These are phyloP conservation scores for Leptodactylus fallax DNA, from an alignment of 2,797 vertebrate genomes.

Conservation along the genomic window DNA sequence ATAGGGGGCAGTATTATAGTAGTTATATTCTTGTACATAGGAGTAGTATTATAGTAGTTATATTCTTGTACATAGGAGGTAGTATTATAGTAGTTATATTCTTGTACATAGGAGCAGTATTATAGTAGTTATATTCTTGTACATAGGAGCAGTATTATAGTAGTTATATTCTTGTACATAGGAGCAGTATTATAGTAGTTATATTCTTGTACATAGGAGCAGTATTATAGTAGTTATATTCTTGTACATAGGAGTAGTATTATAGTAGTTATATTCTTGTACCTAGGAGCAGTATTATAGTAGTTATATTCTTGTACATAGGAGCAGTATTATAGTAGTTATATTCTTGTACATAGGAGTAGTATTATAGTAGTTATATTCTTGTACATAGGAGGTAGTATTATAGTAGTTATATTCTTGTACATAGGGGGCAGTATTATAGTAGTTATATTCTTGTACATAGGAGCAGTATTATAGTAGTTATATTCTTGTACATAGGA, in stretches of 20 bases:
- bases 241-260: neutral
- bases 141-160: neutral
- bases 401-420: too few species aligned
- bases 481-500: neutral
- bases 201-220: neutral
- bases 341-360: neutral
- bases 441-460: constrained; percentile 4
- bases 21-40: too few species aligned
- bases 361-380: too few species aligned
- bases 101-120: too few species aligned
- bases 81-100: neutral
- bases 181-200: neutral
- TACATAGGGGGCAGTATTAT: neutral
- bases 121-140: too few species aligned
- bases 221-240: constrained; percentile 3
- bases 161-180: neutral
- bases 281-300: neutral
- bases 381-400: too few species aligned
- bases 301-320: neutral
- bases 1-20: too few species aligned
- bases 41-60: neutral
- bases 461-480: constrained; percentile 2
- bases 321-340: constrained; percentile 1
- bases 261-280: constrained; percentile 20
- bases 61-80: neutral